Evolutionary conservation across 2,888 invertebrate genomes (phyloP), one percentile per base, ranked within the genome.

Genomic region (Sesamia inferens): DNA sequence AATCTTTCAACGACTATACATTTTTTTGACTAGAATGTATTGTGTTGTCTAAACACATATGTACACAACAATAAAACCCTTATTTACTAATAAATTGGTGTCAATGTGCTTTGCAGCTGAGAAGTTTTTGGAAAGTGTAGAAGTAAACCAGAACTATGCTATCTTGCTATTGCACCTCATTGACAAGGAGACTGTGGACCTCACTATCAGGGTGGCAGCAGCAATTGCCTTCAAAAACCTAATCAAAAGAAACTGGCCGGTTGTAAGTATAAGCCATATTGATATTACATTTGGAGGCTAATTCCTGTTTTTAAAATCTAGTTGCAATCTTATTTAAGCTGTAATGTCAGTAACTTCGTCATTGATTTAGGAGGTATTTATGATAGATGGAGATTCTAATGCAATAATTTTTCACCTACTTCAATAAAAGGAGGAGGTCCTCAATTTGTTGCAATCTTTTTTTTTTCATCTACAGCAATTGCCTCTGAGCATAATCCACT

Each of bases 151-250:
- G 90, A 99, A 99, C 91, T 99, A 99, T 96, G 98, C 99, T 0
- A 96, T 99, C 22, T 95, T 99, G 44, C 94, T 99, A 67, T 96
- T 99, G 10, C 97, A 98, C 88, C 96, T 99, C 16, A 97, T 99
- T 74, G 98, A 99, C 88, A 98, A 98, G 88, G 96, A 98, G 62
- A 97, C 97, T 82, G 96, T 98, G 61, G 98, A 98, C 82, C 95
- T 98, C 90, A 98, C 98, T 3, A 98, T 99, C 74, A 96, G 99
- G 82, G 97, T 99, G 57, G 98, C 99, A 10, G 99, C 99, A 39
- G 98, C 99, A 14, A 98, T 99, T 77, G 98, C 98, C 0, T 99
- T 99, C 91, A 99, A 99, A 92, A 99, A 99, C 92, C 99, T 98
- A 91, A 97, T 99, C 39, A 99, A 99, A 93, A 96, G 99, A 70